These are phyloP conservation scores for Lacanobia oleracea DNA, from an alignment of 2,888 invertebrate genomes.

Conservation along the genomic window DNA sequence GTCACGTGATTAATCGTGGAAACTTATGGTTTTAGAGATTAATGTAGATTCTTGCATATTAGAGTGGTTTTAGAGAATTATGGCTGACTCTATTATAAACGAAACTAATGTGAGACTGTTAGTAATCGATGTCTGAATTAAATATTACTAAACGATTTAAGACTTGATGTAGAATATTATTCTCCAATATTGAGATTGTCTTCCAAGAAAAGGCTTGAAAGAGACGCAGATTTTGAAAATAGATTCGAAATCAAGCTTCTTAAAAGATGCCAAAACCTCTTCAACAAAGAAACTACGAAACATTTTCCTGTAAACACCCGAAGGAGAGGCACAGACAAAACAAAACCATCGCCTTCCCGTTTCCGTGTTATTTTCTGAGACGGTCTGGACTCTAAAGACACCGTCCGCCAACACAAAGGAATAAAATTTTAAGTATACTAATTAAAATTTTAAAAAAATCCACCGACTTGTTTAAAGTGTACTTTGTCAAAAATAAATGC, in stretches of 20 bases:
- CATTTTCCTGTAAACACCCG: slow-evolving; percentile 47
- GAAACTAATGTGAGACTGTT: slow-evolving; percentile 13
- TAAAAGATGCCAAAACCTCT: slow-evolving; percentile 34
- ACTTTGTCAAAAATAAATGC: slow-evolving; percentile 89
- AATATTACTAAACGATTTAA: slow-evolving; percentile 21
- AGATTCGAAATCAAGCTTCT: slow-evolving; percentile 23
- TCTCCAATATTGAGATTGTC: background rate
- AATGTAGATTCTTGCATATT: slow-evolving; percentile 64
- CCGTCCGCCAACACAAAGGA: slow-evolving; percentile 64
- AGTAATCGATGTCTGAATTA: slow-evolving; percentile 15
- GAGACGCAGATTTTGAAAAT: background rate
- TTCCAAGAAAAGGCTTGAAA: background rate
- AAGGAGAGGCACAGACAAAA: slow-evolving; percentile 52
- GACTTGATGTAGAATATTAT: background rate
- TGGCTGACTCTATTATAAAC: slow-evolving; percentile 28
- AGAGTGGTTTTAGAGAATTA: slow-evolving; percentile 56
- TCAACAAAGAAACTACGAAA: slow-evolving; percentile 36
- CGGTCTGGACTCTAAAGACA: slow-evolving; percentile 50
- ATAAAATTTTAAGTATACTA: slow-evolving; percentile 66
- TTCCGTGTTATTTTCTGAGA: slow-evolving; percentile 52
- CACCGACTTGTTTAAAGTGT: slow-evolving; percentile 74
- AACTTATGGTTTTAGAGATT: slow-evolving; percentile 61
- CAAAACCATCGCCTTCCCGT: slow-evolving; percentile 48
- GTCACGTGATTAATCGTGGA: slow-evolving; percentile 65
- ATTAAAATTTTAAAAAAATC: slow-evolving; percentile 67